Base-by-base conservation (phyloP, 2,797 vertebrate genomes). In the Fratercula arctica region DNA sequence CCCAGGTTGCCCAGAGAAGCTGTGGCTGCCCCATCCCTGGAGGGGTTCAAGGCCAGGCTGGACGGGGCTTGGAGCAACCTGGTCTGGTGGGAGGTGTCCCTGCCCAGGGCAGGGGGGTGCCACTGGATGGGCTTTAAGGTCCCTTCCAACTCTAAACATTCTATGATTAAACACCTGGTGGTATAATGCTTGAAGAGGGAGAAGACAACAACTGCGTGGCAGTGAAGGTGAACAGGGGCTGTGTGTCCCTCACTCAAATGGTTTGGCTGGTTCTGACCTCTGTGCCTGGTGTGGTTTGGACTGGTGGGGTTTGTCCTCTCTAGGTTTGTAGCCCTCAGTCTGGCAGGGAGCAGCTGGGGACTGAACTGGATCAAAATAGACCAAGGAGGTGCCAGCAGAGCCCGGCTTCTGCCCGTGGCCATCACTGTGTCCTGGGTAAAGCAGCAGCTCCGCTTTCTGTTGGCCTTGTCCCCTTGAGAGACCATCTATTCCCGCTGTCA, bases 351-450 rank as follows among this genome's bases (percentile, higher is more conserved):
- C 31, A 60, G 41, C 18, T 2, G 3, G 8, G 14, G 33, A 4
- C 10, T 59, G 37, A 82, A 28, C 63, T 70, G 48, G 16, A 26
- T 74, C 39, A 63, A 72, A 3, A 35, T 0, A 60, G 41, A 25
- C 13, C 6, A 68, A 90, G 41, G 41, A 87, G 28, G 6, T 85
- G 75, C 39, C 31, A 16, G 21, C 3, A 3, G 25, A 82, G 46
- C 61, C 43, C 0, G 0, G 12, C 26, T 60, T 11, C 18, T 37
- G 48, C 57, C 46, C 0, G 0, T 1, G 1, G 35, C 28, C 13
- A 1, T 59, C 0, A 0, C 48, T 60, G 35, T 53, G 53, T 51
- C 4, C 0, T 56, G 51, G 9, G 41, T 51, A 21, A 56, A 60
- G 43, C 64, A 57, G 56, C 51, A 89, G 45, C 39, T 89, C 81